Evolutionary conservation across 2,797 vertebrate species (phyloP).

Genomic region (Scolopax bukidnonensis): DNA sequence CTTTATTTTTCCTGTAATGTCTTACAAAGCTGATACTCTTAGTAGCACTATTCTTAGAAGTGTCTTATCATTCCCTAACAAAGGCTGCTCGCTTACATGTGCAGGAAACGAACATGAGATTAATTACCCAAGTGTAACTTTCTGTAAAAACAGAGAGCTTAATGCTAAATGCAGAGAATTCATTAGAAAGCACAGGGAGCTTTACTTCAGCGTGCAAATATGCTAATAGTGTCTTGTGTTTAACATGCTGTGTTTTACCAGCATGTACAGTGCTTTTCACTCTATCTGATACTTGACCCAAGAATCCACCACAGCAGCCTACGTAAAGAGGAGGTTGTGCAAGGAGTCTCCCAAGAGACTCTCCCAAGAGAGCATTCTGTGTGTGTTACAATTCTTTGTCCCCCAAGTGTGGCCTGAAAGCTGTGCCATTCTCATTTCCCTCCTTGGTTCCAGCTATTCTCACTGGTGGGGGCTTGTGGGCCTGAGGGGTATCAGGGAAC

Average conservation of each 20-base stretch:
- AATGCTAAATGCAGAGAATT: conserved; percentile 34
- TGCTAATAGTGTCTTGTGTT: background rate
- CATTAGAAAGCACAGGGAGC: conserved; percentile 34
- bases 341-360: conserved; percentile 14
- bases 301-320: background rate
- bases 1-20: conserved; percentile 19
- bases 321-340: background rate
- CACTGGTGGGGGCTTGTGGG: background rate
- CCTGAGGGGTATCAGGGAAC: background rate
- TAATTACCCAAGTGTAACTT: conserved; percentile 59
- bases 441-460: background rate
- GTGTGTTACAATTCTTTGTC: conserved; percentile 23
- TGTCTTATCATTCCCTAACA: conserved; percentile 74
- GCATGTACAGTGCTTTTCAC: background rate
- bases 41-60: conserved; percentile 70
- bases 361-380: background rate
- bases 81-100: conserved; percentile 53
- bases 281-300: background rate
- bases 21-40: conserved; percentile 35
- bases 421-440: conserved; percentile 13
- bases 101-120: conserved; percentile 64
- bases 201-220: background rate
- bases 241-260: background rate
- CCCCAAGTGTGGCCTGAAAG: background rate
- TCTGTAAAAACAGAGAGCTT: conserved; percentile 47